Evolutionary conservation across 1,140 invertebrate species (phyloP).

Genomic region (Pomphorhynchus laevis): DNA sequence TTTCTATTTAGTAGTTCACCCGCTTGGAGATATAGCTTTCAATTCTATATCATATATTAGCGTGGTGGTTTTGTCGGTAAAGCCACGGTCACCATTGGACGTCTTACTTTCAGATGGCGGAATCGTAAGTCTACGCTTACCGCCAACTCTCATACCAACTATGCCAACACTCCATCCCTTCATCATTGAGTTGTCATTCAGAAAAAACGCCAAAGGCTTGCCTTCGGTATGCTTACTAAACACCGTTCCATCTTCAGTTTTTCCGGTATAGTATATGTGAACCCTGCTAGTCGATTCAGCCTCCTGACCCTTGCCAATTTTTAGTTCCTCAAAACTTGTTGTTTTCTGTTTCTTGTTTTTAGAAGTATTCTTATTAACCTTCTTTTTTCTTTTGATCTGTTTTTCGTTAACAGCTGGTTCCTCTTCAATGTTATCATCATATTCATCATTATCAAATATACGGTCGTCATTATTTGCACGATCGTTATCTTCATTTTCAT

Average conservation of each 20-base stretch:
- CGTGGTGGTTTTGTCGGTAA: slow-evolving; percentile 16
- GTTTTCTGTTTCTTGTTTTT: too few species aligned
- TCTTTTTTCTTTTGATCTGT: slow-evolving; percentile 37
- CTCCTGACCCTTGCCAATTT: too few species aligned
- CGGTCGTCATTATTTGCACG: neutral
- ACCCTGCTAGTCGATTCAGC: too few species aligned
- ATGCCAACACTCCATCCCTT: slow-evolving; percentile 52
- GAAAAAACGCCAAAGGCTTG: slow-evolving; percentile 16
- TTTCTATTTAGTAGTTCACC: too few species aligned
- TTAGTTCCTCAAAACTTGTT: too few species aligned
- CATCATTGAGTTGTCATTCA: slow-evolving; percentile 17
- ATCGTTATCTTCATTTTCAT: slow-evolving; percentile 1
- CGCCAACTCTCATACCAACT: slow-evolving; percentile 42
- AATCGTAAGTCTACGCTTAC: slow-evolving; percentile 42
- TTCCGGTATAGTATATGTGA: slow-evolving; percentile 18
- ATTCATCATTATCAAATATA: slow-evolving; percentile 3
- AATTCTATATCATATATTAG: slow-evolving; percentile 17
- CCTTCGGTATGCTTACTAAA: slow-evolving; percentile 20
- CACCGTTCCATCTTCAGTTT: slow-evolving; percentile 15
- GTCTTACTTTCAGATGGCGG: slow-evolving; percentile 43
- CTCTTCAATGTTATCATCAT: slow-evolving; percentile 14
- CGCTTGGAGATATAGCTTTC: slow-evolving; percentile 27
- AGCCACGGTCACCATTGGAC: slow-evolving; percentile 17
- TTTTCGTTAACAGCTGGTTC: slow-evolving; percentile 36
- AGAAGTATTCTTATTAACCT: slow-evolving; percentile 27